phyloP scores from a whole-genome alignment of 2,797 vertebrate genomes.

The Discoglossus pictus region DNA sequence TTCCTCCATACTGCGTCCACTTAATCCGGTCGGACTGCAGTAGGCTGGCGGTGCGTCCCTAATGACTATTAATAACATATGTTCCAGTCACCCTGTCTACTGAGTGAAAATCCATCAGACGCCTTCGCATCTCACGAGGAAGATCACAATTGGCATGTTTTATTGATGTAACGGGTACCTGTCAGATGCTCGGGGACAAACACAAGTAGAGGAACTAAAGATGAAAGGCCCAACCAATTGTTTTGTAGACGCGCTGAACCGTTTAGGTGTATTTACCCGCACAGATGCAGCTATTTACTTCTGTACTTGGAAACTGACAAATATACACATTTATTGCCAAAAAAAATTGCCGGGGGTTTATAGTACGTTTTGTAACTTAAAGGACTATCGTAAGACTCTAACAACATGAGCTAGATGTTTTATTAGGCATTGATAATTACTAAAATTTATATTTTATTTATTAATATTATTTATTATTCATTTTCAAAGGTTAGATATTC shows the following conservation, averaged over 20 bases:
- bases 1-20: constrained; percentile 53
- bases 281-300: constrained; percentile 43
- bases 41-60: constrained; percentile 55
- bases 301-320: too few species aligned
- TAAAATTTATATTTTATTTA: too few species aligned
- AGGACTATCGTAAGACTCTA: too few species aligned
- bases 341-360: too few species aligned
- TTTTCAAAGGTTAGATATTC: too few species aligned
- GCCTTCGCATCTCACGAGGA: constrained; percentile 60
- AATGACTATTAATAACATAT: constrained; percentile 64
- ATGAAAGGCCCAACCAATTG: constrained; percentile 44
- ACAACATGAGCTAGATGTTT: too few species aligned
- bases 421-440: too few species aligned
- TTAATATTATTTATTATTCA: too few species aligned
- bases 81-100: constrained; percentile 55
- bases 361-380: too few species aligned
- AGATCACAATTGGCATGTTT: constrained; percentile 64
- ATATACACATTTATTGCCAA: too few species aligned
- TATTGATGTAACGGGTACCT: constrained; percentile 65
- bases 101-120: constrained; percentile 62
- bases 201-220: constrained; percentile 59
- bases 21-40: constrained; percentile 61
- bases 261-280: constrained; percentile 51
- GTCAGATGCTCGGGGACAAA: constrained; percentile 62
- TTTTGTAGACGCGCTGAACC: constrained; percentile 53